Conservation (phyloP, 2,797 vertebrate genomes). For the Neosalanx taihuensis region DNA sequence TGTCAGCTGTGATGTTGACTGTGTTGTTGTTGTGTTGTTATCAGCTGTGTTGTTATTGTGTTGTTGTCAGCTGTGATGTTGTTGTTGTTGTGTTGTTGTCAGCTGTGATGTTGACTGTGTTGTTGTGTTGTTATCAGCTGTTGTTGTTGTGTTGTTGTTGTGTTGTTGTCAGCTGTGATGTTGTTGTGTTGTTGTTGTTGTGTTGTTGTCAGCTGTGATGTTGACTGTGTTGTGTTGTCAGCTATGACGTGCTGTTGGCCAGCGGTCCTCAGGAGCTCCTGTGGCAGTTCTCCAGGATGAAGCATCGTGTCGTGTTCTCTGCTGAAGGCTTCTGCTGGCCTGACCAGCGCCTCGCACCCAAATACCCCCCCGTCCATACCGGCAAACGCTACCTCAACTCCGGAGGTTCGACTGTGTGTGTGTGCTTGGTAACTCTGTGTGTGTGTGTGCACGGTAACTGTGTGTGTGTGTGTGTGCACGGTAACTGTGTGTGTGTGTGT, state of each 20-base stretch:
- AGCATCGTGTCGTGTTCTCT: conserved; percentile 80
- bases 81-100: background rate
- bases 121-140: too few relatives aligned
- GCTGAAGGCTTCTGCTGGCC: conserved; percentile 90
- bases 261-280: conserved; percentile 79
- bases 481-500: background rate
- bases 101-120: conserved; percentile 52
- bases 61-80: too few relatives aligned
- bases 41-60: too few relatives aligned
- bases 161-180: too few relatives aligned
- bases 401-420: conserved; percentile 8
- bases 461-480: conserved; percentile 25
- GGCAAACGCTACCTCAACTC: conserved; percentile 87
- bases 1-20: too few relatives aligned
- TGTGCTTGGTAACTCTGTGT: background rate
- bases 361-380: conserved; percentile 77
- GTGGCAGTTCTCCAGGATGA: conserved; percentile 73
- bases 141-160: too few relatives aligned
- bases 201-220: too few relatives aligned
- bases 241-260: conserved; percentile 82
- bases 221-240: conserved; percentile 30
- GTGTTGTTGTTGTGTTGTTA: too few relatives aligned
- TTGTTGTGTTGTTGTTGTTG: too few relatives aligned
- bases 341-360: conserved; percentile 80
- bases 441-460: conserved; percentile 10